Base-by-base conservation (phyloP, 2,888 invertebrate genomes). In the Sialis lutaria region DNA sequence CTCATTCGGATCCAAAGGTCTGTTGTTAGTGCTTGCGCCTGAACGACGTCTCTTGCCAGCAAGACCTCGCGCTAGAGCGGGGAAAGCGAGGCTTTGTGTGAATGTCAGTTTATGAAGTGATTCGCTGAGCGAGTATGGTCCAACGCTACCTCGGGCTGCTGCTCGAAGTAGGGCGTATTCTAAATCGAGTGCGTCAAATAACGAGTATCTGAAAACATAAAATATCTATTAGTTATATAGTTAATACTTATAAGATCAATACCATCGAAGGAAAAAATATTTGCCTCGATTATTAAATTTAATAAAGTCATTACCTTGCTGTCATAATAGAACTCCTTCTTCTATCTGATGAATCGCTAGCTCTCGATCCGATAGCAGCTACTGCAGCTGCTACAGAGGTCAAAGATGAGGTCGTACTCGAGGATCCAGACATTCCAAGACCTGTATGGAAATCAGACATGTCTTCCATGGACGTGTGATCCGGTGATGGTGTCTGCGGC, bases 91-190 rank as follows among this genome's bases (percentile, higher is more conserved):
- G 54, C 79, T 80, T 64, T 82, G 81, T 8, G 81, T 81, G 58
- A 81, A 81, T 41, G 81, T 81, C 55, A 82, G 62, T 62, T 81
- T 81, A 64, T 81, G 79, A 53, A 81, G 66, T 48, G 80, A 80
- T 60, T 79, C 80, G 52, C 79, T 79, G 6, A 81, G 64, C 33
- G 77, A 78, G 58, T 79, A 81, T 1, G 79, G 80, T 4, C 81
- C 81, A 33, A 81, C 79, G 44, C 79, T 79, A 46, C 80, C 81
- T 30, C 81, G 68, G 1, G 80, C 79, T 2, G 79, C 79, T 1
- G 79, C 80, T 34, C 79, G 65, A 44, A 80, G 61, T 8, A 80
- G 62, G 5, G 79, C 79, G 63, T 80, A 82, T 59, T 82, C 81
- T 54, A 81, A 63, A 60, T 82, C 81, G 55, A 81, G 59, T 9